Conservation (phyloP, 2,797 vertebrate species). For the Sciurus vulgaris region DNA sequence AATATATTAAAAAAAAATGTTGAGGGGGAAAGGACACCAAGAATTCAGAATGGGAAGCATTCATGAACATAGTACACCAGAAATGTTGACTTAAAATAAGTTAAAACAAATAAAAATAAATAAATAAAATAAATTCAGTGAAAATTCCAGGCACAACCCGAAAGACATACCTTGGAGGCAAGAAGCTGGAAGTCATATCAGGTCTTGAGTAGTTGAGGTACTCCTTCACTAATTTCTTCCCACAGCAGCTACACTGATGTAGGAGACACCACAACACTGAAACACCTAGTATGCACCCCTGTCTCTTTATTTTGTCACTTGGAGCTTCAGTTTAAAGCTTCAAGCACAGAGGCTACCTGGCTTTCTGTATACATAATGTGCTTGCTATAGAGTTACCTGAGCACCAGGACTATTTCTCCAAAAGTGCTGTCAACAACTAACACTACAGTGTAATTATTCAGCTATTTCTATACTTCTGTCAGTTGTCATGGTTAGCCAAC, state of each 20-base stretch:
- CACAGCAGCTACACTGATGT: neutral
- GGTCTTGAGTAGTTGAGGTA: neutral
- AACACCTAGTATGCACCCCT: neutral
- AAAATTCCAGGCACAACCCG: neutral
- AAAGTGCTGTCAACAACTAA: neutral
- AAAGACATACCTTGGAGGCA: neutral
- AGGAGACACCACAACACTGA: fast-evolving
- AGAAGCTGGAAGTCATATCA: neutral
- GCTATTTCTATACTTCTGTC: neutral
- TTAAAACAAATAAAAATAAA: too few relatives aligned
- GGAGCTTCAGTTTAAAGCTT: neutral
- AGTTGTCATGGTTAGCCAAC: neutral
- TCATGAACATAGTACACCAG: too few relatives aligned
- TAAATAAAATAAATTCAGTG: neutral
- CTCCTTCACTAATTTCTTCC: neutral
- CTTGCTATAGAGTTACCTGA: neutral
- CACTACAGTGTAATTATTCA: neutral
- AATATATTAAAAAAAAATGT: neutral
- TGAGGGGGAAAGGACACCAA: neutral
- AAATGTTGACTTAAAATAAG: neutral
- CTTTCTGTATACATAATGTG: neutral
- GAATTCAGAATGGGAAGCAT: neutral
- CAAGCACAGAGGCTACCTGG: neutral
- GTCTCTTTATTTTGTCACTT: neutral
- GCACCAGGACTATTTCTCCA: neutral